Evolutionary conservation across 2,888 invertebrate genomes (phyloP).

Genomic region (Chaitophorus viminalis): DNA sequence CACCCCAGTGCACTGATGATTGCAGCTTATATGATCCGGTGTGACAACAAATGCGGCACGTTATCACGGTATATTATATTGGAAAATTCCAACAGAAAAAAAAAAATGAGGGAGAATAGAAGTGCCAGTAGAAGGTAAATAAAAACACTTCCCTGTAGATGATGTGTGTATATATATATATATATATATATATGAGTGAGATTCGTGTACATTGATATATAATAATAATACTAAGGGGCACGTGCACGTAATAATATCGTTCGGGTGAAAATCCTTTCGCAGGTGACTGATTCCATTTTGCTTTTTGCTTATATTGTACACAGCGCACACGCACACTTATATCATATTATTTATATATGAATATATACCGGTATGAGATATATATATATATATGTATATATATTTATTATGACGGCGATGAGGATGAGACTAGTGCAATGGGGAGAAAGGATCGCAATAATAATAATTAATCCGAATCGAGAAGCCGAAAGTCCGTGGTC

Average conservation of each 20-base stretch:
- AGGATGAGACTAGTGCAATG: neutral
- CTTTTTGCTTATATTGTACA: neutral
- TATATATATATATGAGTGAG: neutral
- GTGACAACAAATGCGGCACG: conserved; percentile 13
- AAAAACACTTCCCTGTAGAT: conserved; percentile 7
- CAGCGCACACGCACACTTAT: neutral
- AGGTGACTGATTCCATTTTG: conserved; percentile 48
- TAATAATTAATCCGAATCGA: conserved; percentile 61
- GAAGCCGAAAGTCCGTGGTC: conserved; percentile 49
- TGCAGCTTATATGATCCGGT: neutral
- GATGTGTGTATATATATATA: neutral
- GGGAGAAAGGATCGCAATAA: conserved; percentile 45
- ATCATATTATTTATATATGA: neutral
- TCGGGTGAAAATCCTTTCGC: conserved; percentile 52
- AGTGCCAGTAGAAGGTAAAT: no score
- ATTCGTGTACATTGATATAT: conserved; percentile 37
- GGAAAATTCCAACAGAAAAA: conserved; percentile 34
- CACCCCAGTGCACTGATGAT: neutral
- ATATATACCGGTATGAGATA: neutral
- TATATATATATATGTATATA: no score
- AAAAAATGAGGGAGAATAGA: neutral
- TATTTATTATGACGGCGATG: no score
- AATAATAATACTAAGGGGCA: neutral
- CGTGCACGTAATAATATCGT: conserved; percentile 36
- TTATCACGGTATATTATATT: conserved; percentile 2